Evolutionary conservation across 1,140 invertebrate genomes (phyloP).

Genomic region (Chymomyza costata): DNA sequence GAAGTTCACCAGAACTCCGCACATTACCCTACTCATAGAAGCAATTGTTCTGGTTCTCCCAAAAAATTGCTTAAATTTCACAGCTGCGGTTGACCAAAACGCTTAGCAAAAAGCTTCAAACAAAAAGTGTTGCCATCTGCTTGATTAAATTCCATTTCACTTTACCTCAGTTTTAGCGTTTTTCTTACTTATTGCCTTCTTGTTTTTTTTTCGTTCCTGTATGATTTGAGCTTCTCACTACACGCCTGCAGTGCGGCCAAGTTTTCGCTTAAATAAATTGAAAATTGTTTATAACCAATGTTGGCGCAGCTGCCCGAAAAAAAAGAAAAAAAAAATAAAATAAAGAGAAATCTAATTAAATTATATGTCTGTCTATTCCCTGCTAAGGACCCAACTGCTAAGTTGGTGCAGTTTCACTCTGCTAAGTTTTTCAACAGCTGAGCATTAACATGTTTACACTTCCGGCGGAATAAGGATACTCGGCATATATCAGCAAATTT

Average conservation of each 20-base stretch:
- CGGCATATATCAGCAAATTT: too few species aligned
- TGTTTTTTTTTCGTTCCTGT: neutral
- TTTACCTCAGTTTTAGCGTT: constrained; percentile 18
- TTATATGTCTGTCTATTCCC: constrained; percentile 37
- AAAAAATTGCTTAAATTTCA: constrained; percentile 46
- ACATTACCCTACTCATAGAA: too few species aligned
- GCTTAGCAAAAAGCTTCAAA: constrained; percentile 9
- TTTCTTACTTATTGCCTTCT: neutral
- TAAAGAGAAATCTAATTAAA: constrained; percentile 59
- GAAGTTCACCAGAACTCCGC: too few species aligned
- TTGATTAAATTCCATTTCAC: constrained; percentile 56
- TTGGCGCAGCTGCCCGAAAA: constrained; percentile 24
- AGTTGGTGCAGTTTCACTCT: too few species aligned
- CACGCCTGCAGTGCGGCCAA: constrained; percentile 20
- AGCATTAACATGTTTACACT: constrained; percentile 43
- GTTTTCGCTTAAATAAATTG: constrained; percentile 59
- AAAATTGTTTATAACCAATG: constrained; percentile 46
- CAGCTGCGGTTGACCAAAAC: constrained; percentile 40
- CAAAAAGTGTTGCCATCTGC: constrained; percentile 43
- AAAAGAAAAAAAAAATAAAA: too few species aligned
- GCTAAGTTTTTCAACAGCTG: constrained; percentile 48
- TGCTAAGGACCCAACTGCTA: constrained; percentile 18
- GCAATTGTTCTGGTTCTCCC: too few species aligned
- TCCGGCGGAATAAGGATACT: too few species aligned
- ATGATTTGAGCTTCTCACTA: constrained; percentile 16